These are phyloP conservation scores for Cephus spinipes DNA, from an alignment of 2,888 invertebrate genomes.

Conservation along the genomic window DNA sequence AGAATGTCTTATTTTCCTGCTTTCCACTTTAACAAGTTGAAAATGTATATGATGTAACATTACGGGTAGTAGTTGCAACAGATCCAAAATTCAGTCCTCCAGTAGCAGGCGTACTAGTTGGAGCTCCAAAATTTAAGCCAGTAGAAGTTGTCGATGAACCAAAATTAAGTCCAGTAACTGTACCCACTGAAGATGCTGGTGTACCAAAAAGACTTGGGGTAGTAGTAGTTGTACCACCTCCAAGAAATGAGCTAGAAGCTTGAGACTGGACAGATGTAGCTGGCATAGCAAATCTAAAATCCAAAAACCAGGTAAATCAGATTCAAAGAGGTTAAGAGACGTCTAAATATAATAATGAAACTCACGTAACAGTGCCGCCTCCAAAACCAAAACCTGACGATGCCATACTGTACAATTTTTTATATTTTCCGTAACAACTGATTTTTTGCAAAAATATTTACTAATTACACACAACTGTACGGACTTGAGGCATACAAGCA, in stretches of 20 bases:
- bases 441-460: neutral
- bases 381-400: constrained; percentile 51
- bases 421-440: neutral
- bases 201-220: constrained; percentile 29
- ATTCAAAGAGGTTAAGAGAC: neutral
- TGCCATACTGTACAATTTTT: constrained; percentile 6
- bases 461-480: neutral
- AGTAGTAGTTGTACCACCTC: constrained; percentile 32
- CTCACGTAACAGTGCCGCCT: neutral
- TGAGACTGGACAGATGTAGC: constrained; percentile 39
- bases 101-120: constrained; percentile 47
- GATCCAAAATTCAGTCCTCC: constrained; percentile 47
- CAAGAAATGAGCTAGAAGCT: constrained; percentile 50
- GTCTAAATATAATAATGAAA: neutral
- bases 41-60: constrained; percentile 19
- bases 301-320: neutral
- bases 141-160: constrained; percentile 50
- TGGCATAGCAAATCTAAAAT: constrained; percentile 25
- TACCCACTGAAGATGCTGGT: constrained; percentile 49
- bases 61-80: constrained; percentile 24
- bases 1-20: neutral
- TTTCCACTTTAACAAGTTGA: neutral
- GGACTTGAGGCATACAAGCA: neutral
- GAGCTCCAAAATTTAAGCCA: constrained; percentile 57
- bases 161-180: constrained; percentile 47